These are phyloP conservation scores for Leptinotarsa haldemani DNA, from an alignment of 2,888 invertebrate species.

Conservation along the genomic window DNA sequence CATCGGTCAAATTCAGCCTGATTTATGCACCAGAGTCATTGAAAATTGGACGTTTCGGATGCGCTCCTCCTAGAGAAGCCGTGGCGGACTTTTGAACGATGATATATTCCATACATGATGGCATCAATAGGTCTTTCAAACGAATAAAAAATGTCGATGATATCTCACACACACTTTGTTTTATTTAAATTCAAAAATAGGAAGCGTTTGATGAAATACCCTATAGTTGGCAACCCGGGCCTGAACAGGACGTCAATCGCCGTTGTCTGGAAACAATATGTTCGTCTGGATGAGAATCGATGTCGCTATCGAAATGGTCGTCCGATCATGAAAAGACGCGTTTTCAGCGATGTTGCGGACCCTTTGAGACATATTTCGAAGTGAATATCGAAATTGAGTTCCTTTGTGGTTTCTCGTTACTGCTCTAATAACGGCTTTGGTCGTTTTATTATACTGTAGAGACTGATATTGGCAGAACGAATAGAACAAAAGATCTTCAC, in stretches of 20 bases:
- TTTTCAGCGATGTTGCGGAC: background rate
- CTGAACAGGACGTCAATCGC: background rate
- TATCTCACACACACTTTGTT: too few relatives aligned
- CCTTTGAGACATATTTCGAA: background rate
- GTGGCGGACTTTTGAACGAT: too few relatives aligned
- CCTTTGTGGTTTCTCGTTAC: background rate
- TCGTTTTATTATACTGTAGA: background rate
- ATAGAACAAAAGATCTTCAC: background rate
- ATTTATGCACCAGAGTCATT: too few relatives aligned
- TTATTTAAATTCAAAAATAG: too few relatives aligned
- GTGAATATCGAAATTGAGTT: background rate
- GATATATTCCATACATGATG: too few relatives aligned
- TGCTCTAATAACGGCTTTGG: background rate
- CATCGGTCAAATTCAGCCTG: too few relatives aligned
- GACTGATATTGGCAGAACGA: background rate
- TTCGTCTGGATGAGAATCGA: background rate
- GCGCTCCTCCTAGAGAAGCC: too few relatives aligned
- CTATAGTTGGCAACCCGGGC: too few relatives aligned
- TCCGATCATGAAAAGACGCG: background rate
- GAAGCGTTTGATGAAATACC: too few relatives aligned
- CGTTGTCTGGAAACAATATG: constrained; percentile 1
- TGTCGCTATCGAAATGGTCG: background rate
- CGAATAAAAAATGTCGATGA: too few relatives aligned
- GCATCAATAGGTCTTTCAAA: too few relatives aligned
- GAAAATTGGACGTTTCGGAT: too few relatives aligned